Percentiles rank a stretch among this genome's conserved stretches.
These are phyloP conservation scores for Drosophila ercepeae DNA, from an alignment of 1,140 invertebrate genomes.

Conservation along the genomic window DNA sequence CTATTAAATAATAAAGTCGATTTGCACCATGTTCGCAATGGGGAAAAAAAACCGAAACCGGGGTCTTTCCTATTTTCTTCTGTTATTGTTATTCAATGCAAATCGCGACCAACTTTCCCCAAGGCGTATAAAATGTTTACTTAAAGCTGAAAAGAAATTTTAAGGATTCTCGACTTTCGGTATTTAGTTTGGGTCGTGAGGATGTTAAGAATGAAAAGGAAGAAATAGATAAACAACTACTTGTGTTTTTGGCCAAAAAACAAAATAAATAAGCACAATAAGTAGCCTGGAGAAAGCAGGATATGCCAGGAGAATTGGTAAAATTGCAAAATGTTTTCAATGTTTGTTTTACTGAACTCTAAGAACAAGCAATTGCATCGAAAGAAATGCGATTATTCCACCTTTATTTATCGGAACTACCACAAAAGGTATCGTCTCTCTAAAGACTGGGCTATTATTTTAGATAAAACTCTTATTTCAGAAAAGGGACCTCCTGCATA, in stretches of 20 bases:
- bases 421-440: too few relatives aligned
- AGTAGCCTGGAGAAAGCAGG: background rate
- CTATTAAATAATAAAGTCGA: slow-evolving; percentile 82
- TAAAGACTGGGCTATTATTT: too few relatives aligned
- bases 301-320: background rate
- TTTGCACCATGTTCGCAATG: slow-evolving; percentile 60
- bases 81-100: slow-evolving; percentile 68
- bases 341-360: background rate
- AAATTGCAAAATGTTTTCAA: background rate
- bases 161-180: background rate
- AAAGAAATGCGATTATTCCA: background rate
- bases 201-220: background rate
- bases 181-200: background rate
- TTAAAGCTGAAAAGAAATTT: slow-evolving; percentile 1
- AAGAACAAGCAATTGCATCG: background rate
- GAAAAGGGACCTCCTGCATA: too few relatives aligned
- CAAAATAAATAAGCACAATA: background rate
- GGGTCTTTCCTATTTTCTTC: slow-evolving; percentile 13
- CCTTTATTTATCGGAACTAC: background rate
- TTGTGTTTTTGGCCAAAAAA: background rate
- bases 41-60: background rate
- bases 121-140: slow-evolving; percentile 9
- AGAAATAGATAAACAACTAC: background rate
- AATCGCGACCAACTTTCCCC: slow-evolving; percentile 33
- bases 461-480: too few relatives aligned